A percentile compares a stretch with the other conserved stretches of the same genome.
Evolutionary conservation across 2,797 vertebrate genomes (phyloP).

Genomic region (Nannoperca australis): DNA sequence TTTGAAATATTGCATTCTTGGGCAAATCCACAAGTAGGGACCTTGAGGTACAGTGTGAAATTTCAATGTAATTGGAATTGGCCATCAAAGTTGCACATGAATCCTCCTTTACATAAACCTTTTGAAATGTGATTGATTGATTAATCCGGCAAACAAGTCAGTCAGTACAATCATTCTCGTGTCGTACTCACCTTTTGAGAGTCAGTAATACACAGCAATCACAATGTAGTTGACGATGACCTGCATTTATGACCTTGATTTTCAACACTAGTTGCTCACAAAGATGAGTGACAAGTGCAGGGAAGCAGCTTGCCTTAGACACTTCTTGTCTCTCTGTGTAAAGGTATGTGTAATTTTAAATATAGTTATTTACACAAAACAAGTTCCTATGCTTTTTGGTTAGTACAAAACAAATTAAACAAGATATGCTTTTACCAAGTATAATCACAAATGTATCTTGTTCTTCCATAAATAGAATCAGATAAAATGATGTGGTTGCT

Average conservation of each 20-base stretch:
- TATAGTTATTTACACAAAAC: neutral
- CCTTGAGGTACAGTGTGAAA: neutral
- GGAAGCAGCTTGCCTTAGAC: neutral
- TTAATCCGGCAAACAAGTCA: neutral
- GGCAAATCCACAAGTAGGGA: neutral
- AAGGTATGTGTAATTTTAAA: neutral
- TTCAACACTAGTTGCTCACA: neutral
- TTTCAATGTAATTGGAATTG: neutral
- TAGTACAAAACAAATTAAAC: no score
- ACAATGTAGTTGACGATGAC: no score
- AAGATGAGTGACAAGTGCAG: neutral
- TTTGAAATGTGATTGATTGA: neutral
- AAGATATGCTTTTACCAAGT: neutral
- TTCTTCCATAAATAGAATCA: neutral
- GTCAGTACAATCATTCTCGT: neutral
- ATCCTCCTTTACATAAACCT: neutral
- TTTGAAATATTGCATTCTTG: conserved; percentile 14
- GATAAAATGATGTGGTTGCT: neutral
- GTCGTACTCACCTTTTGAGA: neutral
- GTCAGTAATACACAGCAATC: neutral
- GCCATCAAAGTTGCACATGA: neutral
- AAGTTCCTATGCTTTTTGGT: neutral
- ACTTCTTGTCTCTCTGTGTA: neutral
- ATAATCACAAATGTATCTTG: neutral
- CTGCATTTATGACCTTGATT: neutral